phyloP scores from a whole-genome alignment of 2,888 invertebrate genomes.

The Liopterus haemorrhoidalis region DNA sequence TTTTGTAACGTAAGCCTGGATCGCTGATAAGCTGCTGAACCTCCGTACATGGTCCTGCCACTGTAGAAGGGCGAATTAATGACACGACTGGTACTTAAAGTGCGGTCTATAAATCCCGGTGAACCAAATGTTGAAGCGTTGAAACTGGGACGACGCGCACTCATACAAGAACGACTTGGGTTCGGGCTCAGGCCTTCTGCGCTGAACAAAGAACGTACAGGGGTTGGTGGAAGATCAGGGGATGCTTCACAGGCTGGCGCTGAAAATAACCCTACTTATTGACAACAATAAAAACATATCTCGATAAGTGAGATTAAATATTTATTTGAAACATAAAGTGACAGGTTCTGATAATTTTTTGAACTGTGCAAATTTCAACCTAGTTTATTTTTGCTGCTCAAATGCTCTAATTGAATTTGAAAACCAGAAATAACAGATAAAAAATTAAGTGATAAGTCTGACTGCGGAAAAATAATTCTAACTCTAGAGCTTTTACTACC shows the following conservation, averaged over 20 bases:
- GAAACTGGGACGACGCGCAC: slow-evolving; percentile 49
- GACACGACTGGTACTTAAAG: slow-evolving; percentile 44
- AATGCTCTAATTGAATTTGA: no score
- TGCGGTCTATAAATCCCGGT: slow-evolving; percentile 45
- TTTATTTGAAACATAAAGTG: no score
- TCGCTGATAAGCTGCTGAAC: slow-evolving; percentile 56
- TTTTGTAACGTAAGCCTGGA: slow-evolving; percentile 29
- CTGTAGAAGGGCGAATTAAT: slow-evolving; percentile 67
- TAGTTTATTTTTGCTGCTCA: no score
- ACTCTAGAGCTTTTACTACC: no score
- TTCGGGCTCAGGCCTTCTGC: slow-evolving; percentile 37
- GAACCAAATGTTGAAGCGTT: slow-evolving; percentile 46
- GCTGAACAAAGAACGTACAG: slow-evolving; percentile 40
- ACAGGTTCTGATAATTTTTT: no score
- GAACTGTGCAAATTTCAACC: no score
- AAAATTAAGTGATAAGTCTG: no score
- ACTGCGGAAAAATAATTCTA: no score
- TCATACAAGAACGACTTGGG: slow-evolving; percentile 39
- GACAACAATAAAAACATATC: no score
- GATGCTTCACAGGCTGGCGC: neutral
- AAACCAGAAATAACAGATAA: no score
- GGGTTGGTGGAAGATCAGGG: neutral
- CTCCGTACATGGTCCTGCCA: slow-evolving; percentile 70
- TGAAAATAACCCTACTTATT: no score
- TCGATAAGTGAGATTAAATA: no score